phyloP scores from a whole-genome alignment of 2,888 invertebrate species.

The Heteromurus nitidus region DNA sequence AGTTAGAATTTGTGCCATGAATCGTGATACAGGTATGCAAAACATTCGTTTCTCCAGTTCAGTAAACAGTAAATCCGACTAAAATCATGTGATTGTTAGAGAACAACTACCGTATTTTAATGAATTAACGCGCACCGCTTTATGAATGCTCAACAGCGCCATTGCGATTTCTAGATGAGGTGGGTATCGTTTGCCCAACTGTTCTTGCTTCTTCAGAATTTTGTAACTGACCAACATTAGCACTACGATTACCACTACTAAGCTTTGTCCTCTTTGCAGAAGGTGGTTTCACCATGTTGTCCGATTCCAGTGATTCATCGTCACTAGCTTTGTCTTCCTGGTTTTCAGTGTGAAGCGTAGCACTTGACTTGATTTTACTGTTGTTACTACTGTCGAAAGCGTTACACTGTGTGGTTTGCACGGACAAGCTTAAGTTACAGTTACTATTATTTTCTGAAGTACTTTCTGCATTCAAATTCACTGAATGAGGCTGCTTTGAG shows the following conservation, averaged over 20 bases:
- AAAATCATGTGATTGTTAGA: constrained; percentile 17
- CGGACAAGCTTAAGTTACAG: constrained; percentile 24
- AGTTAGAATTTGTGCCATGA: constrained; percentile 1
- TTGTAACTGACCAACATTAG: constrained; percentile 31
- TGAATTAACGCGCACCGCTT: constrained; percentile 32
- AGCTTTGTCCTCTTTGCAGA: constrained; percentile 61
- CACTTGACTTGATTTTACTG: constrained; percentile 29
- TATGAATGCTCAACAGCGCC: constrained; percentile 51
- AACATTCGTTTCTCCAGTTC: not conserved
- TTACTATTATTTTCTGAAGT: constrained; percentile 42
- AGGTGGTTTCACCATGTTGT: constrained; percentile 47
- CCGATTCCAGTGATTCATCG: constrained; percentile 36
- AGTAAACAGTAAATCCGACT: not conserved
- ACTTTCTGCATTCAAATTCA: constrained; percentile 53
- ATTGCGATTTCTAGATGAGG: constrained; percentile 43
- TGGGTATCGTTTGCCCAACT: constrained; percentile 21
- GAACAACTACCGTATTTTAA: constrained; percentile 29
- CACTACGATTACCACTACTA: constrained; percentile 16
- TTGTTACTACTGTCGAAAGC: constrained; percentile 18
- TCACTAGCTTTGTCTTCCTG: constrained; percentile 38
- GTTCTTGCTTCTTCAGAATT: constrained; percentile 45
- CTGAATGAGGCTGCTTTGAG: constrained; percentile 44
- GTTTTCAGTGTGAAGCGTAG: constrained; percentile 10
- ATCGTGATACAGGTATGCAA: not conserved
- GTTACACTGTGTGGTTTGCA: constrained; percentile 42